Evolutionary conservation across 2,888 invertebrate genomes (phyloP).

Genomic region (Ptychoptera contaminata): DNA sequence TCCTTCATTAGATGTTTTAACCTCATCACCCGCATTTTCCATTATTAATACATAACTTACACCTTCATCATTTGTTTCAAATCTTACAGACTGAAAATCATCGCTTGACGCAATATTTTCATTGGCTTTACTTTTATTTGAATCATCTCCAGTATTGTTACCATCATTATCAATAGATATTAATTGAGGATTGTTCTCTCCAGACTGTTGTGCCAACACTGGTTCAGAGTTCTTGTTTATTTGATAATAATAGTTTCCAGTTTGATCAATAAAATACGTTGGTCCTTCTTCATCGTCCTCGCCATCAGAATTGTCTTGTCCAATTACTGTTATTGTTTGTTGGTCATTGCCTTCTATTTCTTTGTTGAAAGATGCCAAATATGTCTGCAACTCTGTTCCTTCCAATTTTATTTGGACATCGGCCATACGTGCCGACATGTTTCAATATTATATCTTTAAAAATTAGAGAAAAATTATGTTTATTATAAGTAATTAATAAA

Average conservation of each 20-base stretch:
- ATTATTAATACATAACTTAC: slow-evolving; percentile 66
- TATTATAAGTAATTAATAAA: too few relatives aligned
- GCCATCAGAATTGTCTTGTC: slow-evolving; percentile 16
- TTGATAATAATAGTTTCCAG: slow-evolving; percentile 72
- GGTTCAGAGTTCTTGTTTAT: slow-evolving; percentile 46
- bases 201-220: slow-evolving; percentile 46
- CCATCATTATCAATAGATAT: slow-evolving; percentile 2
- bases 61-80: slow-evolving; percentile 7
- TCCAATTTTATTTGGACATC: slow-evolving; percentile 30
- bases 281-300: slow-evolving; percentile 41
- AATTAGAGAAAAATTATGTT: too few relatives aligned
- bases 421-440: slow-evolving; percentile 26
- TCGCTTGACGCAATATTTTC: not conserved
- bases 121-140: not conserved
- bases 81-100: slow-evolving; percentile 4
- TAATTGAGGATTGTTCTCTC: slow-evolving; percentile 26
- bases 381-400: slow-evolving; percentile 49
- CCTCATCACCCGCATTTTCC: slow-evolving; percentile 42
- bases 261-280: slow-evolving; percentile 67
- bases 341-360: slow-evolving; percentile 48
- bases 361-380: slow-evolving; percentile 67
- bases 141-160: not conserved
- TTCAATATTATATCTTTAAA: slow-evolving; percentile 4
- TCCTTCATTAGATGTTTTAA: slow-evolving; percentile 30
- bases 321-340: slow-evolving; percentile 4